Conservation (phyloP, 53 echinoderm and acorn worm genomes). For the Luidia sarsii region DNA sequence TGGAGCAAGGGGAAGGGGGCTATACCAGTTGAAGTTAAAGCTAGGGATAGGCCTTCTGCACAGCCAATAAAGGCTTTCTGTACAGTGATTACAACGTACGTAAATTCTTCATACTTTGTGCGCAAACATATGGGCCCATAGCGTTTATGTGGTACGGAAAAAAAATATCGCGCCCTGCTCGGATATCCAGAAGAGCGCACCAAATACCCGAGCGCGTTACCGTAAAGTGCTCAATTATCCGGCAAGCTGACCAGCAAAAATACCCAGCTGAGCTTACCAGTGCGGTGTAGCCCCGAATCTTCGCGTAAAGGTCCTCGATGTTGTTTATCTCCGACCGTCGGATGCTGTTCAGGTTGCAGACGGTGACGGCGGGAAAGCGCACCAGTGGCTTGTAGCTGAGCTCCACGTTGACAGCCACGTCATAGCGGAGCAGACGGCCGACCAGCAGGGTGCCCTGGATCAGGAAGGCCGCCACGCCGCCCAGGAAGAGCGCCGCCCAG, state of each 20-base stretch:
- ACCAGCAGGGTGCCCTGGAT: slow-evolving; percentile 38
- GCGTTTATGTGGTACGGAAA: no score
- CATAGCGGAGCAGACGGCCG: background rate
- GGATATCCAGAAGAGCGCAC: no score
- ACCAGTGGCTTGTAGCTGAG: background rate
- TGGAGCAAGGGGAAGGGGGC: no score
- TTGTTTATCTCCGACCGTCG: background rate
- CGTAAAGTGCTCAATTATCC: background rate
- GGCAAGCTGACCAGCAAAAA: background rate
- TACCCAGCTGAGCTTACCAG: background rate
- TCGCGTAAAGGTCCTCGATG: background rate
- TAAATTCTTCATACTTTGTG: no score
- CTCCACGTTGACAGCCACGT: slow-evolving; percentile 69
- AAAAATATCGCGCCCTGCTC: no score
- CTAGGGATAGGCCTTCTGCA: no score
- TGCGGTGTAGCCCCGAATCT: background rate
- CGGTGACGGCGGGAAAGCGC: slow-evolving; percentile 74
- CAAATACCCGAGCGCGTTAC: no score
- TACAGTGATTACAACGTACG: no score
- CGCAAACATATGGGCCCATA: no score
- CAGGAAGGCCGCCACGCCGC: slow-evolving; percentile 42
- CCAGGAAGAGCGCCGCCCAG: slow-evolving; percentile 64
- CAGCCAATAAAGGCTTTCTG: no score
- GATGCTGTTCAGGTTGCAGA: slow-evolving; percentile 82
- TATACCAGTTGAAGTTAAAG: no score